A percentile compares a stretch with the other conserved stretches of the same genome.
phyloP scores from a whole-genome alignment of 2,797 vertebrate species.

The Carapus acus region DNA sequence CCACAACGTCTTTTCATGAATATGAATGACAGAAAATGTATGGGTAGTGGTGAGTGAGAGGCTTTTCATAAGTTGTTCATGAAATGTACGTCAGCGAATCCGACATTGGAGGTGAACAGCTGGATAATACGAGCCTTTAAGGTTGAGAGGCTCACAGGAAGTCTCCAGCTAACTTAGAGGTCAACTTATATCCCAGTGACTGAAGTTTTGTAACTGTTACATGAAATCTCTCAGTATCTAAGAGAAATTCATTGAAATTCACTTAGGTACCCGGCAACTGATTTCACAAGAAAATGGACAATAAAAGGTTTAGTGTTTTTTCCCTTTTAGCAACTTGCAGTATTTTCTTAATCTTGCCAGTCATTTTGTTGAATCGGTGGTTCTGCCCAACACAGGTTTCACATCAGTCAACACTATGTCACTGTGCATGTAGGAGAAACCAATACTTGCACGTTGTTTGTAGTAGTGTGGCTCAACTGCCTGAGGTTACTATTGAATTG shows the following conservation, averaged over 20 bases:
- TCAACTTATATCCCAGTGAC: no score
- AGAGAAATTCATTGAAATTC: no score
- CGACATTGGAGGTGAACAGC: slow-evolving; percentile 3
- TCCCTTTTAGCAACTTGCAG: no score
- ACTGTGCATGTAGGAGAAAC: neutral
- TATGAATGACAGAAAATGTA: slow-evolving; percentile 9
- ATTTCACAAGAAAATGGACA: no score
- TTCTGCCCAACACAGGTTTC: neutral
- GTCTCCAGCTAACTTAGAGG: neutral
- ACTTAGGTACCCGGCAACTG: no score
- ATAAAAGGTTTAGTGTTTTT: no score
- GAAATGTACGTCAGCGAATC: slow-evolving; percentile 17
- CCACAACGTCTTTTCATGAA: slow-evolving; percentile 37
- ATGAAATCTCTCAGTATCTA: no score
- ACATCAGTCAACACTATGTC: neutral
- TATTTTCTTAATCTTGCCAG: no score
- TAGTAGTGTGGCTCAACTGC: neutral
- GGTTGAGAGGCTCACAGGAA: slow-evolving; percentile 3
- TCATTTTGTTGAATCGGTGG: no score
- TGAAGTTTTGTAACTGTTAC: no score
- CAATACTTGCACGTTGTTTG: neutral
- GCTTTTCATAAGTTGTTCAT: slow-evolving; percentile 11
- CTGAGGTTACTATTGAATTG: neutral
- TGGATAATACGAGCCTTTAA: slow-evolving; percentile 6
- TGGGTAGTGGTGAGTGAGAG: slow-evolving; percentile 36